Percentiles rank a stretch among this genome's conserved stretches.
phyloP scores from a whole-genome alignment of 2,888 invertebrate species.

The Marronus borbonicus region DNA sequence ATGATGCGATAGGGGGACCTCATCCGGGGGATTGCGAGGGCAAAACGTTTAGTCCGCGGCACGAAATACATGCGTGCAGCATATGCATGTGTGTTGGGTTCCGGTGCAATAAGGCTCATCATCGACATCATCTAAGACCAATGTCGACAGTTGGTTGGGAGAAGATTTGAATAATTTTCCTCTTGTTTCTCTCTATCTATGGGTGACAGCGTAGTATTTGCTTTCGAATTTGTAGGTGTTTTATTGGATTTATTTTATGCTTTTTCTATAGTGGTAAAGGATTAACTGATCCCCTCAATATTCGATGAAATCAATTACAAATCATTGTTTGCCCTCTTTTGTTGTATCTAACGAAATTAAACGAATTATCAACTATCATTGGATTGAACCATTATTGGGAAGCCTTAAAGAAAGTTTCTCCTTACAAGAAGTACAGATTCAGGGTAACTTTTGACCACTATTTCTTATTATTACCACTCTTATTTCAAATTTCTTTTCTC shows the following conservation, averaged over 20 bases:
- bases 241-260: conserved; percentile 52
- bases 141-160: conserved; percentile 64
- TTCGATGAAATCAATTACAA: neutral
- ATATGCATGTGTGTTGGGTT: neutral
- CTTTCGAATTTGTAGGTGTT: conserved; percentile 45
- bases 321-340: neutral
- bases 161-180: conserved; percentile 66
- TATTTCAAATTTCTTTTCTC: too few species aligned
- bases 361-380: too few species aligned
- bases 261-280: conserved; percentile 26
- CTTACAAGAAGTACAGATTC: too few species aligned
- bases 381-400: too few species aligned
- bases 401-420: too few species aligned
- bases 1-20: conserved; percentile 23
- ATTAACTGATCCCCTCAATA: conserved; percentile 2
- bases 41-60: conserved; percentile 23
- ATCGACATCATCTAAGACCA: conserved; percentile 55
- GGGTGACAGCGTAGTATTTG: neutral
- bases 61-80: conserved; percentile 9
- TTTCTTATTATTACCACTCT: too few species aligned
- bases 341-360: too few species aligned
- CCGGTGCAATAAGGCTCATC: conserved; percentile 58
- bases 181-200: neutral
- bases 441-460: too few species aligned
- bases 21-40: neutral